Evolutionary conservation across 2,113 vertebrate genomes (phyloP).

Genomic region (Psittacula cyanocephala): DNA sequence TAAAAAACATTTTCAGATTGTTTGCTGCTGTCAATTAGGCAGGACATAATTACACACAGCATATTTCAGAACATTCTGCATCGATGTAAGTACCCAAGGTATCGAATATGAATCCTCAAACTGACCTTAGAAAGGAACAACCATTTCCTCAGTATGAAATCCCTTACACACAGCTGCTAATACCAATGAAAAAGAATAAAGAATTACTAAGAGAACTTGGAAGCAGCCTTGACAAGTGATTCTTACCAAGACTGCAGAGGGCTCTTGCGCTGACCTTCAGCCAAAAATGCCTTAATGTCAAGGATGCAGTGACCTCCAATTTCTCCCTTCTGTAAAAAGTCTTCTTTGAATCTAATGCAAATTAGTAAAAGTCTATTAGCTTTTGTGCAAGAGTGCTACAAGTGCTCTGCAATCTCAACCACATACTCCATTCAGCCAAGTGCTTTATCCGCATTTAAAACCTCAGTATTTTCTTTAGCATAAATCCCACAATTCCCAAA

Average conservation of each 20-base stretch:
- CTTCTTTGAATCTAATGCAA: conserved; percentile 83
- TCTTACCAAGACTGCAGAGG: conserved; percentile 96
- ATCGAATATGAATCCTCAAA: not conserved
- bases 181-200: not conserved
- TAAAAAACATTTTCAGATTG: not conserved
- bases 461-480: not conserved
- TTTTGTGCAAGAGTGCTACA: not conserved
- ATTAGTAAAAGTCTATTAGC: not conserved
- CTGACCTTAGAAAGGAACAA: not conserved
- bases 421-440: not conserved
- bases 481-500: not conserved
- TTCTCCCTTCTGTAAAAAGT: conserved; percentile 87
- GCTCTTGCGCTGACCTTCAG: conserved; percentile 91
- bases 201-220: not conserved
- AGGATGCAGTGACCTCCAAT: conserved; percentile 89
- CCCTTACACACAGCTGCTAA: not conserved
- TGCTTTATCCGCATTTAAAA: not conserved
- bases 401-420: not conserved
- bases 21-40: not conserved
- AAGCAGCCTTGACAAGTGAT: not conserved
- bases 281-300: conserved; percentile 69
- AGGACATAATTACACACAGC: not conserved
- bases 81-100: not conserved
- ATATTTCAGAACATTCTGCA: not conserved
- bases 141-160: not conserved